Base-by-base conservation (phyloP, 2,797 vertebrate species). In the Mormyrops attenuatus region DNA sequence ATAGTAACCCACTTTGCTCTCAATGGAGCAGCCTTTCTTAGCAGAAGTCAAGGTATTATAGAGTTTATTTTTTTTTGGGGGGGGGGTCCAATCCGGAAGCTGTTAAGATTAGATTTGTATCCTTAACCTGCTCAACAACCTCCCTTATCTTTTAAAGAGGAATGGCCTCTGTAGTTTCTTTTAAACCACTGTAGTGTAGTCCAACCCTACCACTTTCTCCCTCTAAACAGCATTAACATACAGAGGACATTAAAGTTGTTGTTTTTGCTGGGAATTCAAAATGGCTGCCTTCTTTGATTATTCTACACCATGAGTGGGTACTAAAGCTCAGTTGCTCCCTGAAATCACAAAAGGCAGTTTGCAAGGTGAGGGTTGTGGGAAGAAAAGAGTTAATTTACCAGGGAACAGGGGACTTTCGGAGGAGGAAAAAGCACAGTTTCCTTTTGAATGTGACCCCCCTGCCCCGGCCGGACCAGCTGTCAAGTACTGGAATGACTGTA, bases 111-210 rank as follows among this genome's bases (percentile, higher is more conserved):
- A 90, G 69, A 88, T 82, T 80, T 41, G 15, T 41, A 49, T 86
- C 17, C 41, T 5, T 82, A 73, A 90, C 86, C 73, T 84, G n/a
- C 41, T 41, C 20, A 38, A 49, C 86, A 88, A 44, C 34, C 53
- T 57, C 6, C 22, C 38, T 82, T 88, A 90, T 88, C 89, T 90
- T 2, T 66, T 55, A 53, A 9, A 77, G 82, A 82, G 34, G 52
- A 88, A 55, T 44, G 69, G 66, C 38, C 34, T 88, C 53, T 44
- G 73, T 77, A 52, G 15, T 63, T 57, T 57, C 66, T 90, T 53
- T 26, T 88, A 88, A 52, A 90, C 82, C 89, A 88, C 89, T 60
- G 73, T 50, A 89, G 38, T 47, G n/a, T n/a, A n/a, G n/a, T n/a
- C 50, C 53, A 63, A 9, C 52, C 53, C 69, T n/a, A 41, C 52